phyloP scores from a whole-genome alignment of 2,797 vertebrate genomes.

The Poliocrania exsul region DNA sequence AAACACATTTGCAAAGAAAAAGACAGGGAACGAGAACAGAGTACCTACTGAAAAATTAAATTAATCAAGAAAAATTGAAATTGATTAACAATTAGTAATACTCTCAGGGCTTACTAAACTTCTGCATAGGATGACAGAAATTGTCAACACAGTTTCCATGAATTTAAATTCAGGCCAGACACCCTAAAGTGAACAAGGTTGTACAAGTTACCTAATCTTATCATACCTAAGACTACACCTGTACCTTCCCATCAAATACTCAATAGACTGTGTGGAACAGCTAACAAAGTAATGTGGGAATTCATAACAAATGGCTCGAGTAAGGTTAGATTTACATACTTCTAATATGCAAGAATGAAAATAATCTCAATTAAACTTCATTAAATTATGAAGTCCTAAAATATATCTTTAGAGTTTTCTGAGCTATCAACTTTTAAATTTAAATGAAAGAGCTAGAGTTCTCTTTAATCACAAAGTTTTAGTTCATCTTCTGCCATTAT shows the following conservation, averaged over 20 bases:
- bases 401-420: neutral
- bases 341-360: neutral
- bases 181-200: neutral
- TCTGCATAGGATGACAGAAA: neutral
- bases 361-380: neutral
- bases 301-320: neutral
- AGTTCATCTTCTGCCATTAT: neutral
- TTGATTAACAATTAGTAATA: neutral
- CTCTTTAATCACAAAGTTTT: neutral
- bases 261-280: neutral
- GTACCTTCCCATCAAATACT: neutral
- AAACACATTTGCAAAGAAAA: slow-evolving; percentile 25
- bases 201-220: neutral
- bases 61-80: slow-evolving; percentile 31
- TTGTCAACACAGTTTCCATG: neutral
- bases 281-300: neutral
- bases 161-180: neutral
- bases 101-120: neutral
- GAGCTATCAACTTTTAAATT: neutral
- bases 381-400: neutral
- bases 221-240: neutral
- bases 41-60: neutral
- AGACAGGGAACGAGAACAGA: neutral
- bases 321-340: neutral
- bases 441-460: neutral